Percentiles rank a stretch among this genome's conserved stretches.
These are phyloP conservation scores for Gymnocephalus cernua DNA, from an alignment of 2,113 vertebrate genomes.

Conservation along the genomic window DNA sequence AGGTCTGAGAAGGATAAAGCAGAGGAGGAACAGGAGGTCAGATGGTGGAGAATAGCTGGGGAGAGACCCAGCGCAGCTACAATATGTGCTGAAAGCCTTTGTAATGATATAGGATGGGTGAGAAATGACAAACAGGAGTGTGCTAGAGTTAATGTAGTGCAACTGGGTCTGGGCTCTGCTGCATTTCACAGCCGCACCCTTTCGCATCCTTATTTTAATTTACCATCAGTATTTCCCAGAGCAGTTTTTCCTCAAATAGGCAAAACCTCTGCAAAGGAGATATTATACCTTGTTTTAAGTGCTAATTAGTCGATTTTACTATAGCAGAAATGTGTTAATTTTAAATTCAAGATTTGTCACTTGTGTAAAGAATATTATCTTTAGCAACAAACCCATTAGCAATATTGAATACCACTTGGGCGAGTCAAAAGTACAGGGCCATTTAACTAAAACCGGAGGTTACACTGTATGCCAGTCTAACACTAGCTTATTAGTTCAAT, in stretches of 20 bases:
- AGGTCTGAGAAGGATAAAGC: constrained; percentile 86
- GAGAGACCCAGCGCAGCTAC: background rate
- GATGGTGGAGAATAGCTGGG: constrained; percentile 7
- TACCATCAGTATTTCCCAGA: background rate
- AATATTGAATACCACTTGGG: background rate
- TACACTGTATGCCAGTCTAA: background rate
- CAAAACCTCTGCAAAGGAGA: background rate
- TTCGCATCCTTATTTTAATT: constrained; percentile 17
- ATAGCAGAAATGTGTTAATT: background rate
- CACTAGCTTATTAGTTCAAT: background rate
- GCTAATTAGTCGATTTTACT: background rate
- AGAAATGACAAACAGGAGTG: constrained; percentile 21
- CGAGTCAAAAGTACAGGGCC: no score
- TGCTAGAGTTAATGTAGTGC: background rate
- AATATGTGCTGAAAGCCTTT: background rate
- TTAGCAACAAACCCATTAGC: background rate
- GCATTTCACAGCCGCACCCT: constrained; percentile 20
- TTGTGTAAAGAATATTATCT: background rate
- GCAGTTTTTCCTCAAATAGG: background rate
- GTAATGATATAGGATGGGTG: constrained; percentile 1
- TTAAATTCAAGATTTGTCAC: background rate
- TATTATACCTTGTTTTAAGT: background rate
- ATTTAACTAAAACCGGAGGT: no score
- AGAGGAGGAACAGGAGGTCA: constrained; percentile 40
- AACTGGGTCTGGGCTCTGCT: constrained; percentile 8